Conservation (phyloP, 2,888 invertebrate species). For the Xestia ashworthii region DNA sequence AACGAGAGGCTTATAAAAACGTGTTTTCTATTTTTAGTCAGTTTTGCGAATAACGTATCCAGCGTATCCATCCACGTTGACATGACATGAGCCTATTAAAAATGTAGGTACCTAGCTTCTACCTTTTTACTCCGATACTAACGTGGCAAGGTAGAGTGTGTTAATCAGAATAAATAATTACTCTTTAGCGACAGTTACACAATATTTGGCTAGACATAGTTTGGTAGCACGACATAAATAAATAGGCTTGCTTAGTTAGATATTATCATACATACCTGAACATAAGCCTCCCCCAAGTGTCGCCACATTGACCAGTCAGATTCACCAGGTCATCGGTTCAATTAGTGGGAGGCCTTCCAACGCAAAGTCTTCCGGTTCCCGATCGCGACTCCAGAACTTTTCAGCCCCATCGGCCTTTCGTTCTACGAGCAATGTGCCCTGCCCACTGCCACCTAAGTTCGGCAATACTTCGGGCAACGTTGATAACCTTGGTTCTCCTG, state of each 20-base stretch:
- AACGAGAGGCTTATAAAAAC: slow-evolving; percentile 29
- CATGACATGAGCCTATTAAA: slow-evolving; percentile 20
- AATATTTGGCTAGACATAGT: slow-evolving; percentile 7
- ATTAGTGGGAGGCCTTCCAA: too few relatives aligned
- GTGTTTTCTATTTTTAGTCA: slow-evolving; percentile 29
- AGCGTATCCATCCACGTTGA: neutral
- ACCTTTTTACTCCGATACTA: slow-evolving; percentile 10
- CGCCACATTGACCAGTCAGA: too few relatives aligned
- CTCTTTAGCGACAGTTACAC: slow-evolving; percentile 7
- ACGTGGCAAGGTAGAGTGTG: slow-evolving; percentile 5
- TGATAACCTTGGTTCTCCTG: too few relatives aligned
- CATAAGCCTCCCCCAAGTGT: too few relatives aligned
- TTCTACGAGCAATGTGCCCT: too few relatives aligned
- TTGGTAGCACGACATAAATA: slow-evolving; percentile 1
- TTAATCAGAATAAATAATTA: slow-evolving; percentile 27
- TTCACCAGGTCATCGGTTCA: too few relatives aligned
- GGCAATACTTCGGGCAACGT: too few relatives aligned
- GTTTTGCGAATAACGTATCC: slow-evolving; percentile 3
- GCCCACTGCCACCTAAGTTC: too few relatives aligned
- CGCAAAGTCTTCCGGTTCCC: too few relatives aligned
- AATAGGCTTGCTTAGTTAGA: neutral
- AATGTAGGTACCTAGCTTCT: slow-evolving; percentile 3
- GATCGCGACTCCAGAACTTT: too few relatives aligned
- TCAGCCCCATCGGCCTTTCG: too few relatives aligned
- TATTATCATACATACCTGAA: neutral